Evolutionary conservation across 1,140 invertebrate species (phyloP).

Genomic region (Drosophila nannoptera): DNA sequence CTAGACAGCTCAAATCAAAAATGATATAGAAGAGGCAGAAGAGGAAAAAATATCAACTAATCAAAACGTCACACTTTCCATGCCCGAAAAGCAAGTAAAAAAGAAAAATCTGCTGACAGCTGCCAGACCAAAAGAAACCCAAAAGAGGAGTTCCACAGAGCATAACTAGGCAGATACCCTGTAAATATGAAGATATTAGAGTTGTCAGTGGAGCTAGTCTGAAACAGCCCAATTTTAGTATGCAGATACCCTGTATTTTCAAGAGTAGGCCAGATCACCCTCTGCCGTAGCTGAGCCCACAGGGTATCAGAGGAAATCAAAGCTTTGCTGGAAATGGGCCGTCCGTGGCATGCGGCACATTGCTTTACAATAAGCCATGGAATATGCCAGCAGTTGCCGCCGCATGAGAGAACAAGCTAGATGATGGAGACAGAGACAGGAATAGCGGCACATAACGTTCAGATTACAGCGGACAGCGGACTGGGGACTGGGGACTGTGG

Average conservation of each 20-base stretch:
- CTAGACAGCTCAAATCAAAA: neutral
- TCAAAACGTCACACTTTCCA: conserved; percentile 77
- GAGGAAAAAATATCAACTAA: conserved; percentile 56
- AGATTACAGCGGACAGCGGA: conserved; percentile 45
- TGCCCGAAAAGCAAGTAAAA: conserved; percentile 46
- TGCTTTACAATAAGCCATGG: conserved; percentile 63
- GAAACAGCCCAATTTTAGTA: no score
- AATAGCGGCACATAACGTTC: conserved; percentile 27
- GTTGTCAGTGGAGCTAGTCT: neutral
- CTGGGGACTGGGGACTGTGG: conserved; percentile 32
- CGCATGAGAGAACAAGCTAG: neutral
- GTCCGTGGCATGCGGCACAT: conserved; percentile 16
- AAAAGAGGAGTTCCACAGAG: no score
- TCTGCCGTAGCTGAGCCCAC: no score
- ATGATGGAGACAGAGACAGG: neutral
- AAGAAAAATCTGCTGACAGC: conserved; percentile 66
- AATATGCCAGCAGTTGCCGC: conserved; percentile 60
- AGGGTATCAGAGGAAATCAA: conserved; percentile 28
- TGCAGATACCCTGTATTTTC: no score
- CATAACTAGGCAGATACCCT: conserved; percentile 27
- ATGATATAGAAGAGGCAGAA: neutral
- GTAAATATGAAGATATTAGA: neutral
- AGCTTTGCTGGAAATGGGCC: neutral
- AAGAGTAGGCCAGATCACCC: no score
- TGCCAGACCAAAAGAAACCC: conserved; percentile 66